These are phyloP conservation scores for Plagiodera versicolora DNA, from an alignment of 2,888 invertebrate genomes.

Conservation along the genomic window DNA sequence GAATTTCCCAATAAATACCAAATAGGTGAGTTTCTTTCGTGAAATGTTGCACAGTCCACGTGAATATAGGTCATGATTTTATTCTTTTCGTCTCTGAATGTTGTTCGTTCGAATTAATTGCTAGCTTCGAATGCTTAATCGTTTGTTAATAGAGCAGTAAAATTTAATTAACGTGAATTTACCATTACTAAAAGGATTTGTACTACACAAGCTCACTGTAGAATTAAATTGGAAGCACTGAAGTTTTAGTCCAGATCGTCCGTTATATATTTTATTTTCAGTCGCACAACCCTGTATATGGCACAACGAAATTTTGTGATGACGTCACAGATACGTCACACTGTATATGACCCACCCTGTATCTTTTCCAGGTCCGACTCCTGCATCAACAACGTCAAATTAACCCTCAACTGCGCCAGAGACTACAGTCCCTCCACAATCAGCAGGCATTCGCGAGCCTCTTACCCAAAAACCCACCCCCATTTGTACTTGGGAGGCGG, in stretches of 20 bases:
- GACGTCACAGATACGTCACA: no score
- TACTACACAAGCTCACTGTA: neutral
- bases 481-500: conserved; percentile 28
- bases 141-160: conserved; percentile 10
- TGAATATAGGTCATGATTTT: no score
- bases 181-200: neutral
- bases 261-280: no score
- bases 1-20: neutral
- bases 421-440: conserved; percentile 34
- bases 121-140: neutral
- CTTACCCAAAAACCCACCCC: conserved; percentile 13
- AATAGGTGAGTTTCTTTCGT: conserved; percentile 13
- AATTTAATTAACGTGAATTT: conserved; percentile 5
- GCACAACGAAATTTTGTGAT: no score
- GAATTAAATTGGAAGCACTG: neutral
- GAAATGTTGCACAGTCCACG: neutral
- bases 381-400: conserved; percentile 50
- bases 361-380: conserved; percentile 49
- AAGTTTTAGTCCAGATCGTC: no score
- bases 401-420: conserved; percentile 43
- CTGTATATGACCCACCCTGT: no score
- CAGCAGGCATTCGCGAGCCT: conserved; percentile 17
- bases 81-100: neutral
- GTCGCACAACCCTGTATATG: no score
- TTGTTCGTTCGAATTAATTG: neutral